Percentiles rank a stretch among this genome's conserved stretches.
phyloP scores from a whole-genome alignment of 2,797 vertebrate species.

The Buceros bicornis region DNA sequence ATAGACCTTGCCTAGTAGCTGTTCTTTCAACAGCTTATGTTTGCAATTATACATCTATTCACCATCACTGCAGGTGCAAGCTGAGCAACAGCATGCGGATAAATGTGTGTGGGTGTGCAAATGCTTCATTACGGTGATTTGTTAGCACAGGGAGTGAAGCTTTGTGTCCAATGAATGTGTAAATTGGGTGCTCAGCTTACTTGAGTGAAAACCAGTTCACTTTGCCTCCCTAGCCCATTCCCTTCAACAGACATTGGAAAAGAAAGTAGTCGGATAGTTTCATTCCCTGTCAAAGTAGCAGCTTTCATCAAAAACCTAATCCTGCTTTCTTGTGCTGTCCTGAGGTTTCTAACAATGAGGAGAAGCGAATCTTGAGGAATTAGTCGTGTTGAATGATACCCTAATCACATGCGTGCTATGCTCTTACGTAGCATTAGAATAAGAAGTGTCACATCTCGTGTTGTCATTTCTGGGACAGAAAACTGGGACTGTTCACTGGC shows the following conservation, averaged over 20 bases:
- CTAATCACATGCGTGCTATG: constrained; percentile 6
- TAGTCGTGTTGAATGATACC: background rate
- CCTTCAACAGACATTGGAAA: background rate
- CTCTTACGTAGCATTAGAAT: constrained; percentile 24
- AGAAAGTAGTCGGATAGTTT: background rate
- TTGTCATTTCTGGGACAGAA: constrained; percentile 64
- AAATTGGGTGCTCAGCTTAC: constrained; percentile 5
- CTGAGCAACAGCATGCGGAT: constrained; percentile 9
- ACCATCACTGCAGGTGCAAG: constrained; percentile 64
- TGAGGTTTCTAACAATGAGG: constrained; percentile 19
- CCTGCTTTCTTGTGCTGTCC: background rate
- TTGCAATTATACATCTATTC: constrained; percentile 66
- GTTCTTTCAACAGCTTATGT: background rate
- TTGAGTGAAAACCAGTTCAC: background rate
- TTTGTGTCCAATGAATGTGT: constrained; percentile 46
- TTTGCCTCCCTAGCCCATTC: background rate
- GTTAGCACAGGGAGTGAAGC: background rate
- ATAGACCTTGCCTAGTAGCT: constrained; percentile 24
- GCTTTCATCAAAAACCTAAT: background rate
- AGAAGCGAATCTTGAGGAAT: constrained; percentile 43
- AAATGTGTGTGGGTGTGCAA: constrained; percentile 64
- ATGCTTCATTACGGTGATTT: constrained; percentile 39
- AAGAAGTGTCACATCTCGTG: constrained; percentile 3
- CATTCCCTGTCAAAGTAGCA: background rate
- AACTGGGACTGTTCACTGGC: constrained; percentile 21